Conservation (phyloP, 2,888 invertebrate genomes). For the Tipula unca region DNA sequence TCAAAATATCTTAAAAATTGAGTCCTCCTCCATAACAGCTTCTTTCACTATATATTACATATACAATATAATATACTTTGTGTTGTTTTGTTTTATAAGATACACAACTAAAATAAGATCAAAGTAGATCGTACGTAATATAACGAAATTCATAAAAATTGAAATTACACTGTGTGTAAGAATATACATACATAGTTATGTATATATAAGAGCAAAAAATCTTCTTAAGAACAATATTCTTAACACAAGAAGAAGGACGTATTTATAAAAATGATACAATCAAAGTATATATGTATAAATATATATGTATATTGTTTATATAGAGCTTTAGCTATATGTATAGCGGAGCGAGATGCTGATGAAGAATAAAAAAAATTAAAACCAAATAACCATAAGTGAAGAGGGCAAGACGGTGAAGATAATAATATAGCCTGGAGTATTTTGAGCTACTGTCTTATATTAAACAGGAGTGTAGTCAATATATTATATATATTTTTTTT, state of each 20-base stretch:
- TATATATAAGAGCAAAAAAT: background rate
- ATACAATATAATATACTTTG: background rate
- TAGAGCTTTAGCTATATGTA: background rate
- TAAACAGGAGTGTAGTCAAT: conserved; percentile 17
- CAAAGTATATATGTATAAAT: no score
- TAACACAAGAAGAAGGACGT: conserved; percentile 16
- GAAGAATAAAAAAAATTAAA: background rate
- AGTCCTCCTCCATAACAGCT: background rate
- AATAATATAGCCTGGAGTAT: conserved; percentile 21
- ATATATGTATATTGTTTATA: background rate
- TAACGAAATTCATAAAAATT: conserved; percentile 16
- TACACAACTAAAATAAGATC: conserved; percentile 8
- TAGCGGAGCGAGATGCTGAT: background rate
- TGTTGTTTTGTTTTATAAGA: background rate
- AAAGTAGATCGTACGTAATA: background rate
- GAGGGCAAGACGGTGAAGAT: conserved; percentile 20
- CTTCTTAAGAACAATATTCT: background rate
- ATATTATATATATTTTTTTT: background rate
- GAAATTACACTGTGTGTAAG: background rate
- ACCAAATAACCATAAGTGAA: background rate
- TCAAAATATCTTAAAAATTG: background rate
- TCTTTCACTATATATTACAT: conserved; percentile 3
- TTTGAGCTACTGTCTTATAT: conserved; percentile 20
- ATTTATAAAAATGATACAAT: conserved; percentile 19
- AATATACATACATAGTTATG: background rate